Conservation (phyloP, 2,888 invertebrate species). For the Aphodius sticticus region DNA sequence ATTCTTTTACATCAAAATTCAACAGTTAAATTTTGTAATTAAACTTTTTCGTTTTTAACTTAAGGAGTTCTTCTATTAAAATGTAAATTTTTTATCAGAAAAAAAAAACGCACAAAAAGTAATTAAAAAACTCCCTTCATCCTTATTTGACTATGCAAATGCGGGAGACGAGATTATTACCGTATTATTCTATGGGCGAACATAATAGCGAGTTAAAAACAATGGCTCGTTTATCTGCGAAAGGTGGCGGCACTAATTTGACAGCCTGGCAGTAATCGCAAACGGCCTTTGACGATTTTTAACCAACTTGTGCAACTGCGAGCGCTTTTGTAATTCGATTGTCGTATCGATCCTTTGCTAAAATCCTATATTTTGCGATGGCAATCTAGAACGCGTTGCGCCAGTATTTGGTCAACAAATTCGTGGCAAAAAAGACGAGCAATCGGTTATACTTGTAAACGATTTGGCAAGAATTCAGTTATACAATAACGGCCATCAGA, state of each 20-base stretch:
- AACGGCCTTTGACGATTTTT: conserved; percentile 4
- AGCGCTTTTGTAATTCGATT: not conserved
- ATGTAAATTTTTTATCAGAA: not conserved
- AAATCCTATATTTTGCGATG: not conserved
- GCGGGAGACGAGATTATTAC: not conserved
- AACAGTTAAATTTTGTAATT: no score
- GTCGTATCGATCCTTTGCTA: not conserved
- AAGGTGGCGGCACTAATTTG: not conserved
- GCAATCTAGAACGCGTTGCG: not conserved
- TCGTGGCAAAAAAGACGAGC: not conserved
- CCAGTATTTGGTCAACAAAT: not conserved
- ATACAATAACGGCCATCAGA: not conserved
- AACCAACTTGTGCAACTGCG: not conserved
- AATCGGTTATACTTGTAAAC: not conserved
- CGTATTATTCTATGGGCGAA: not conserved
- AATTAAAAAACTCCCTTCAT: not conserved
- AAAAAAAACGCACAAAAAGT: not conserved
- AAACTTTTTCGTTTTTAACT: no score
- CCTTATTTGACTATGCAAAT: not conserved
- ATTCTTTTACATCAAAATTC: no score
- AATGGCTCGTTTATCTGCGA: not conserved
- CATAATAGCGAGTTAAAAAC: not conserved
- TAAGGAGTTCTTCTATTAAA: not conserved
- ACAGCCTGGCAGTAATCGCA: not conserved
- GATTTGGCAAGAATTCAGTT: not conserved